These are phyloP conservation scores for Antedon mediterranea DNA, from an alignment of 53 echinoderm and acorn worm genomes.

Conservation along the genomic window DNA sequence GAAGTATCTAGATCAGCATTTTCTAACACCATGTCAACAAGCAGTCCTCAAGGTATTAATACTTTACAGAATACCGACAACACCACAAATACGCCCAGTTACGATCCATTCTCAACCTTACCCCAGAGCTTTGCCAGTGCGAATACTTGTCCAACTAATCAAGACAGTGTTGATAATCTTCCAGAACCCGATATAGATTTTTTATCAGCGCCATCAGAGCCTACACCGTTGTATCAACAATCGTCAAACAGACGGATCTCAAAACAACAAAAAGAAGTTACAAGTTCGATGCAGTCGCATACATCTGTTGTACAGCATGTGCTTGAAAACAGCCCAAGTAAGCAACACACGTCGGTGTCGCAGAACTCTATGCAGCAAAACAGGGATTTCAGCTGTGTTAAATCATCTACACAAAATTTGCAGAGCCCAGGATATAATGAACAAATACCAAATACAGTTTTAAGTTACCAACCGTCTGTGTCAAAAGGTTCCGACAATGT, in stretches of 20 bases:
- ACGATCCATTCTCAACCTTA: not conserved
- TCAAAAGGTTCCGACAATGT: not conserved
- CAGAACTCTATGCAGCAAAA: not conserved
- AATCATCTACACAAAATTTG: not conserved
- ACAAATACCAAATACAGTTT: not conserved
- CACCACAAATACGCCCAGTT: not conserved
- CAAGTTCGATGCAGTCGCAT: not conserved
- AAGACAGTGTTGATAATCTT: not conserved
- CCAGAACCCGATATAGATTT: slow-evolving; percentile 31
- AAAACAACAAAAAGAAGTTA: not conserved
- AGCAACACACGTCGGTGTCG: not conserved
- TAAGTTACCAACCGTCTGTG: not conserved
- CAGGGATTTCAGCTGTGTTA: not conserved
- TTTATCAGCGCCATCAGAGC: slow-evolving; percentile 21
- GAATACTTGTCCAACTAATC: not conserved
- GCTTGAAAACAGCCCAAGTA: not conserved
- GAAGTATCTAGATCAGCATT: not conserved
- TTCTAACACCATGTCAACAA: not conserved
- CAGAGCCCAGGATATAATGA: not conserved
- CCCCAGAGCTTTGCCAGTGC: not conserved
- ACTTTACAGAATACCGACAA: not conserved
- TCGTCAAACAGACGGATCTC: not conserved
- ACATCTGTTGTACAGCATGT: not conserved
- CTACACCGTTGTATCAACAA: not conserved
- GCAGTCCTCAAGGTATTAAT: not conserved